Evolutionary conservation across 2,797 vertebrate species (phyloP).

Genomic region (Pogonophryne albipinna): DNA sequence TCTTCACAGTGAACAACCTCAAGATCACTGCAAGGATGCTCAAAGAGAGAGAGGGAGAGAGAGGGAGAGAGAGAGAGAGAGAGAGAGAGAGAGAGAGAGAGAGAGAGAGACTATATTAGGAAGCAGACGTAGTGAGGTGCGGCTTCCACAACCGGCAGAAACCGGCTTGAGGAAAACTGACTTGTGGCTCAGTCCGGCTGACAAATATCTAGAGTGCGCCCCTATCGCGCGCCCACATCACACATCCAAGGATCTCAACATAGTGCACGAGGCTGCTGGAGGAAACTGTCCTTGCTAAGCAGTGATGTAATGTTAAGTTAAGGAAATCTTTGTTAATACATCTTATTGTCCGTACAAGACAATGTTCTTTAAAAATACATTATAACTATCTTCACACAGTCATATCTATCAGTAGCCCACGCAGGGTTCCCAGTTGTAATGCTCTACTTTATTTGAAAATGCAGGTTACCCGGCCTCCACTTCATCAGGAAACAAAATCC

Average conservation of each 20-base stretch:
- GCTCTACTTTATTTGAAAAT: neutral
- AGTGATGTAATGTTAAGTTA: neutral
- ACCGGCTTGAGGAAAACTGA: conserved; percentile 72
- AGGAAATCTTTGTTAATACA: neutral
- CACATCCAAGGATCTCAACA: conserved; percentile 7
- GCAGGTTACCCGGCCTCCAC: neutral
- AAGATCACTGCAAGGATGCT: conserved; percentile 8
- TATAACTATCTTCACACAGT: neutral
- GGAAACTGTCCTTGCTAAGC: neutral
- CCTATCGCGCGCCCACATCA: conserved; percentile 12
- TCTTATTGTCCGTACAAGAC: neutral
- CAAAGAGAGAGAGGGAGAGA: conserved; percentile 7
- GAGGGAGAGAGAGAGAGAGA: conserved; percentile 16
- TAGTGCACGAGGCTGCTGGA: conserved; percentile 4
- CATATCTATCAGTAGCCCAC: neutral
- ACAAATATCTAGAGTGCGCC: conserved; percentile 36
- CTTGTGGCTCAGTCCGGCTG: conserved; percentile 52
- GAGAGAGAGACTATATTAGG: conserved; percentile 66
- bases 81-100: conserved; percentile 18
- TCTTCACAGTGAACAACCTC: conserved; percentile 29
- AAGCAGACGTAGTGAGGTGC: conserved; percentile 49
- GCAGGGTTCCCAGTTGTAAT: neutral
- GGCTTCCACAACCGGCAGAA: conserved; percentile 74
- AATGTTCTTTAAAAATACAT: too few relatives aligned
- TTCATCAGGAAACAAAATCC: neutral